Evolutionary conservation across 35 echinoderm and acorn worm genomes (phyloP).

Genomic region (Acanthaster planci): DNA sequence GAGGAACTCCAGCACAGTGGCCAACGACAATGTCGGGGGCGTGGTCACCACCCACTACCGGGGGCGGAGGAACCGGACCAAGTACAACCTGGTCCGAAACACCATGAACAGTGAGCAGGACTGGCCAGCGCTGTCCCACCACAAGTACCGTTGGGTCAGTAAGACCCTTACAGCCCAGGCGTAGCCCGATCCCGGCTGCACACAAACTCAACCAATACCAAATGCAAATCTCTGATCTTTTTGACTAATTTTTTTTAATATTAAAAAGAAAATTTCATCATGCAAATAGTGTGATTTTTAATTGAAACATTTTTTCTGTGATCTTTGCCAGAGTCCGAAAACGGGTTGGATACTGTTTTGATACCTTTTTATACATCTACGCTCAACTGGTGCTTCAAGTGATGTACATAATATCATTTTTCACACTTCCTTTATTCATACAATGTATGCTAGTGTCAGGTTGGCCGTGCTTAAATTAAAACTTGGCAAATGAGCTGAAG

Average conservation of each 20-base stretch:
- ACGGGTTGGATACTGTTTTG: not conserved
- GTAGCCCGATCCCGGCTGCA: not conserved
- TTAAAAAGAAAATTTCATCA: not conserved
- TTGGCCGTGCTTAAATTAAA: too few species aligned
- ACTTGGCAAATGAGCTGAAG: too few species aligned
- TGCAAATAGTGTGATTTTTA: not conserved
- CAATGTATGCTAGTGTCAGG: not conserved
- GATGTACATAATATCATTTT: not conserved
- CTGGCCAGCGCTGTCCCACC: not conserved
- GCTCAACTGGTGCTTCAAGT: slow-evolving; percentile 3
- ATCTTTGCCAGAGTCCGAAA: slow-evolving; percentile 22
- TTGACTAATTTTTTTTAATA: not conserved
- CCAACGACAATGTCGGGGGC: not conserved
- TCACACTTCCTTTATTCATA: not conserved
- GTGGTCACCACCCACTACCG: not conserved
- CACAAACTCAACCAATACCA: not conserved
- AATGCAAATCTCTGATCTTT: not conserved
- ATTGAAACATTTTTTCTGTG: not conserved
- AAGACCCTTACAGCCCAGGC: slow-evolving; percentile 32
- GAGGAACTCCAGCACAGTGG: not conserved
- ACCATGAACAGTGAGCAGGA: not conserved
- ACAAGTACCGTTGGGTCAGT: slow-evolving; percentile 61
- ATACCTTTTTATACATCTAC: not conserved
- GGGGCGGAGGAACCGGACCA: not conserved
- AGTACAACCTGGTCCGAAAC: not conserved